Base-by-base conservation (phyloP, 2,888 invertebrate genomes). In the Mythimna impura region DNA sequence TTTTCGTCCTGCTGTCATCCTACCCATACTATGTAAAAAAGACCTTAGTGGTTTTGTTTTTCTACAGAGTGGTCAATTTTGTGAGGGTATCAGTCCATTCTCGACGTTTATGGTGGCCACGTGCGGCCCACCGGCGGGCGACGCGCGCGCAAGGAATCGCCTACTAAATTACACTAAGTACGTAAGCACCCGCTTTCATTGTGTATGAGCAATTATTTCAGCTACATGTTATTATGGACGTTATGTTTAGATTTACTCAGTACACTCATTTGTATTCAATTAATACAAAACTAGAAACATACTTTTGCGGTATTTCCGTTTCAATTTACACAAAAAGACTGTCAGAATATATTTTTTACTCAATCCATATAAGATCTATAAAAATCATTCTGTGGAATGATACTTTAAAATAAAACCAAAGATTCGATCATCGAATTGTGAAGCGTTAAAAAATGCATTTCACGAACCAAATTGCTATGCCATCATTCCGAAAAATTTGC, bases 401-500 rank as follows among this genome's bases (percentile, higher is more conserved):
- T 30, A 36, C 8, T 75, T 57, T 20, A 68, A 10, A 52, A 60
- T 47, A 67, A 52, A 72, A 54, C 52, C 30, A 55, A 61, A 43
- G 10, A 65, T 60, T 47, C 5, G 12, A 12, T 22, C 54, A 54
- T 43, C 36, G 52, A 68, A 20, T 34, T 54, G 22, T 57, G 36
- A 57, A 60, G 34, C 52, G 25, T 54, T 14, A 64, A 73, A 72
- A 80, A 80, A 72, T 72, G 57, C 66, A 72, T 63, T 77, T 72
- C 67, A 71, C 66, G 54, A 78, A 73, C 71, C 70, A 82, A 78
- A 76, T 82, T 80, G 71, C 64, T n/a, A 67, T 71, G 63, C 58
- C 69, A 78, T 85, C 71, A 80, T 79, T 82, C 70, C 73, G 75
- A 77, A 80, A 86, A 86, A 85, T 88, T 78, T 43, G 70, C 64